Percentiles rank a stretch among this genome's conserved stretches.
phyloP scores from a whole-genome alignment of 64 coral and sea anemone genomes.

The Trachythela sp. region DNA sequence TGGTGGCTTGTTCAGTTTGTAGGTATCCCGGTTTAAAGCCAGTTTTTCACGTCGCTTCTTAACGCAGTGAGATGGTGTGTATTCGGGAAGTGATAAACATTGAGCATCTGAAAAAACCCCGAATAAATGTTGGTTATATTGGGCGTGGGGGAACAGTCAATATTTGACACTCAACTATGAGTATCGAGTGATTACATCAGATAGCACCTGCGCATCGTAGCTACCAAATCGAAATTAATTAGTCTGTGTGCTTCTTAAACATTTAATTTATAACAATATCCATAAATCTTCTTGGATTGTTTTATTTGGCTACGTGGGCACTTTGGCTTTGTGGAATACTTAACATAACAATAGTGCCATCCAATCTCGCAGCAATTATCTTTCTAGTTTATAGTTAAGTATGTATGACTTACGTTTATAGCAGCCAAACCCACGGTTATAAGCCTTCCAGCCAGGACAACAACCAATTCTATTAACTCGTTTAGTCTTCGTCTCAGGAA shows the following conservation, averaged over 20 bases:
- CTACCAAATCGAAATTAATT: no score
- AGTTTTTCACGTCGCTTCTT: not conserved
- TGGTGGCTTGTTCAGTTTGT: not conserved
- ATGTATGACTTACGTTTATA: not conserved
- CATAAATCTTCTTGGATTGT: no score
- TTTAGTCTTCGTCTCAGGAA: not conserved
- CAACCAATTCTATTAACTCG: not conserved
- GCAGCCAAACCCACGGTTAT: not conserved
- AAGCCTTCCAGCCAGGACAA: not conserved
- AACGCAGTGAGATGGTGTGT: not conserved
- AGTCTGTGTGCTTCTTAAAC: no score
- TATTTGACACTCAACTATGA: not conserved
- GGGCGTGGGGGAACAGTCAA: not conserved
- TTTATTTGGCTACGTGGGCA: no score
- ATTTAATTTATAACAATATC: no score
- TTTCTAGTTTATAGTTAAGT: not conserved
- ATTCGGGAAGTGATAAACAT: not conserved
- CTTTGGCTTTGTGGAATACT: no score
- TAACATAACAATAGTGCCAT: no score
- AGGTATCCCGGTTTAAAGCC: not conserved
- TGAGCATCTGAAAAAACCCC: not conserved
- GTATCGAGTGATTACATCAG: no score
- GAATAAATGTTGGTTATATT: not conserved
- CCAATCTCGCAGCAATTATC: no score
- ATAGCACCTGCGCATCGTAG: no score